phyloP scores from a whole-genome alignment of 1,140 invertebrate species.

The Hylyphantes graminicola region DNA sequence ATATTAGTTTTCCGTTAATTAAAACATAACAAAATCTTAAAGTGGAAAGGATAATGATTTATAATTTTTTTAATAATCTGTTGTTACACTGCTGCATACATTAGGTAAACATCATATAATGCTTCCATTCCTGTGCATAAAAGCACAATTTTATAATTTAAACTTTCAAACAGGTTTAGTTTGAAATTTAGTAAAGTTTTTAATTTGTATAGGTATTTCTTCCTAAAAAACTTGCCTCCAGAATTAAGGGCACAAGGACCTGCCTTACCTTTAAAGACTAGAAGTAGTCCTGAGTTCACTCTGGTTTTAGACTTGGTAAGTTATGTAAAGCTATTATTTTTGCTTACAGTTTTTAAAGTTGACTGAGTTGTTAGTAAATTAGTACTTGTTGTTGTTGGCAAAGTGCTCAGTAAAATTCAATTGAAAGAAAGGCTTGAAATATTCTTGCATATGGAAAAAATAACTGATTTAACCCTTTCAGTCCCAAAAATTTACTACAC shows the following conservation, averaged over 20 bases:
- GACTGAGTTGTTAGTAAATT: neutral
- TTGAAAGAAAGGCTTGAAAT: neutral
- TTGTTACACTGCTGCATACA: neutral
- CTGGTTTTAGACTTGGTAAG: constrained; percentile 86
- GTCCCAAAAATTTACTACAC: no score
- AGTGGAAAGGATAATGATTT: neutral
- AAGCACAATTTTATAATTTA: neutral
- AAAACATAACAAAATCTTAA: no score
- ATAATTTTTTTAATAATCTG: neutral
- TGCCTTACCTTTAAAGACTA: constrained; percentile 90
- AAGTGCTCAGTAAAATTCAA: neutral
- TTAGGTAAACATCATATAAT: no score
- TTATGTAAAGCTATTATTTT: constrained; percentile 54
- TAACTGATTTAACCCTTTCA: no score
- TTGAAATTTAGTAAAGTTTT: neutral
- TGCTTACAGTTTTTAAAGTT: neutral
- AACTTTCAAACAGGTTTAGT: neutral
- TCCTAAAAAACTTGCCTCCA: constrained; percentile 90
- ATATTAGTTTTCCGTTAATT: no score
- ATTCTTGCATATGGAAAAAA: neutral
- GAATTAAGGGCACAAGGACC: constrained; percentile 88
- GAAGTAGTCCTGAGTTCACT: constrained; percentile 93
- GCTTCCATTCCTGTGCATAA: no score
- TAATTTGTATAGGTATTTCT: constrained; percentile 75
- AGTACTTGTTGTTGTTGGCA: neutral